Evolutionary conservation across 2,888 invertebrate species (phyloP).

Genomic region (Onthophagus sagittarius): DNA sequence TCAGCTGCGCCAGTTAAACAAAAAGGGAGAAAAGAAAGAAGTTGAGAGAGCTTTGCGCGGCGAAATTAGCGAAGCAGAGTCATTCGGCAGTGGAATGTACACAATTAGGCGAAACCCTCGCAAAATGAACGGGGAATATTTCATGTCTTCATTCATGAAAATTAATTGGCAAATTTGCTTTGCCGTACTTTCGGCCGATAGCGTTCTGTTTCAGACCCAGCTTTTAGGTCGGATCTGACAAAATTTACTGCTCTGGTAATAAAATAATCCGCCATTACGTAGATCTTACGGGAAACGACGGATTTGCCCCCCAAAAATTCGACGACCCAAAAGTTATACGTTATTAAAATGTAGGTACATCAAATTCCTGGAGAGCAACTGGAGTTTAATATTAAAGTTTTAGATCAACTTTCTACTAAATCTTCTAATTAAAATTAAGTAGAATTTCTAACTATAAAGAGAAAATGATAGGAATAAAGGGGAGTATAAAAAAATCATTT

Average conservation of each 20-base stretch:
- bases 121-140: slow-evolving; percentile 9
- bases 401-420: background rate
- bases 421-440: background rate
- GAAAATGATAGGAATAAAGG: too few relatives aligned
- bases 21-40: background rate
- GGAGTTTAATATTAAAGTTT: background rate
- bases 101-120: slow-evolving; percentile 5
- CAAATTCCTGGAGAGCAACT: background rate
- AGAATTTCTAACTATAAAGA: too few relatives aligned
- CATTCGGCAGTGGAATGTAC: background rate
- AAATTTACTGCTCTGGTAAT: slow-evolving; percentile 1
- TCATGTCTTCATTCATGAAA: slow-evolving; percentile 9
- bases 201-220: background rate
- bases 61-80: slow-evolving; percentile 3
- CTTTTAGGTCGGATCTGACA: background rate
- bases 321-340: background rate
- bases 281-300: background rate
- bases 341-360: background rate
- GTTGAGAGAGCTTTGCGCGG: background rate
- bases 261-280: slow-evolving; percentile 1
- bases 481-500: too few relatives aligned
- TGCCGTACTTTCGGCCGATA: background rate
- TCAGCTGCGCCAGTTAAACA: background rate
- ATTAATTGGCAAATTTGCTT: slow-evolving; percentile 10
- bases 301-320: background rate